Percentiles rank a stretch among this genome's conserved stretches.
These are phyloP conservation scores for Diacarnus erythraeanus DNA, from an alignment of 37 sponge, comb jelly and placozoan genomes.

Conservation along the genomic window DNA sequence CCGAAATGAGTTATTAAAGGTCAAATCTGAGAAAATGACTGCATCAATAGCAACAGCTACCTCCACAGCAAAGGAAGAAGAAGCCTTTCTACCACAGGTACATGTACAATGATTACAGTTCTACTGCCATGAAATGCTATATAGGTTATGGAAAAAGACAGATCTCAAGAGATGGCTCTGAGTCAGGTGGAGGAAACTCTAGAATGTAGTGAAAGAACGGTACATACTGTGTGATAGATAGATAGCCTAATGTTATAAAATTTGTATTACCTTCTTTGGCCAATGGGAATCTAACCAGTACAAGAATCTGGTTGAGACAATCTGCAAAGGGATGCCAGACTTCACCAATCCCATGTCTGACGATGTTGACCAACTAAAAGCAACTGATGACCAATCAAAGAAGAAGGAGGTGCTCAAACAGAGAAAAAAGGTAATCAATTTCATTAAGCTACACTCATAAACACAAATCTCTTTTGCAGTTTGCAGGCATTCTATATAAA, in stretches of 20 bases:
- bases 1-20: conserved; percentile 30
- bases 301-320: conserved; percentile 3
- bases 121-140: neutral
- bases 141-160: neutral
- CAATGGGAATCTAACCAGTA: neutral
- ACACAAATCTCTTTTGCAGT: neutral
- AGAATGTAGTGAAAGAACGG: conserved; percentile 12
- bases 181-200: conserved; percentile 18
- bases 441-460: neutral
- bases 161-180: neutral
- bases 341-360: neutral
- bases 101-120: neutral
- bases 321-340: conserved; percentile 1
- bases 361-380: neutral
- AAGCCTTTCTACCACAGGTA: neutral
- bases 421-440: neutral
- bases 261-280: too few relatives aligned
- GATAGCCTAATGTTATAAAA: too few relatives aligned
- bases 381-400: neutral
- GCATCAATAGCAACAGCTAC: neutral
- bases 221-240: neutral
- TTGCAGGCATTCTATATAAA: conserved; percentile 2
- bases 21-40: neutral
- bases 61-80: neutral
- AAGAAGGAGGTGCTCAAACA: neutral